Evolutionary conservation across 2,888 invertebrate species (phyloP), one percentile per base, ranked within the genome.

Genomic region (Syrista parreyssii): DNA sequence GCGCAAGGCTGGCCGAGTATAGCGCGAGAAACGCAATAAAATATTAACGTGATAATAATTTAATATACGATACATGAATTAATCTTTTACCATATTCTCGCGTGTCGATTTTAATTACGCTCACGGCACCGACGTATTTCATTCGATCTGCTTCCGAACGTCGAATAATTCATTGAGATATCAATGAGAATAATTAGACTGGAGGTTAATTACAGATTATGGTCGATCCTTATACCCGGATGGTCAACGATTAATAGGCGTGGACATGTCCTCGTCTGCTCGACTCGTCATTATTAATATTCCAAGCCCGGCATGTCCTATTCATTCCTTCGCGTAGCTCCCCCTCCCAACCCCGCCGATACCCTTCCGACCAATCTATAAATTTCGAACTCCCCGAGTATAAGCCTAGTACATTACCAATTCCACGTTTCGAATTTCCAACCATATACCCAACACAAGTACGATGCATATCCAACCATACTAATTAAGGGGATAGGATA

Each of bases 241-340:
- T 30, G 32, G 71, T 12, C 3, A 71, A n/a, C 71, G 31, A 71
- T 71, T 71, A 71, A 71, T 71, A 71, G 32, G 71, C 31, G 32
- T 30, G 71, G 31, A 32, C 71, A n/a, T 32, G 30, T 71, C 71
- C 32, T 23, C 71, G 30, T 31, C 23, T 11, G 11, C 4, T 23
- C 9, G 23, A 15, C 23, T 23, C 55, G 15, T 85, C 82, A 82
- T 86, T 86, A 86, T 87, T 87, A 87, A 87, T 87, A 87, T 87
- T 88, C 88, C 80, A 85, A 77, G 82, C 81, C 82, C 82, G 82
- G 76, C 82, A 23, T 55, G 23, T 55, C 55, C 55, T 55, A 6
- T 55, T 55, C 6, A 23, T 55, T 55, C 6, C 55, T 40, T 23
- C 23, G 55, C 55, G 55, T 40, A 23, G 40, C 15, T 40, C 12